A percentile compares a stretch with the other conserved stretches of the same genome.
These are phyloP conservation scores for Cephalopachus bancanus DNA, from an alignment of 2,797 vertebrate species.

Conservation along the genomic window DNA sequence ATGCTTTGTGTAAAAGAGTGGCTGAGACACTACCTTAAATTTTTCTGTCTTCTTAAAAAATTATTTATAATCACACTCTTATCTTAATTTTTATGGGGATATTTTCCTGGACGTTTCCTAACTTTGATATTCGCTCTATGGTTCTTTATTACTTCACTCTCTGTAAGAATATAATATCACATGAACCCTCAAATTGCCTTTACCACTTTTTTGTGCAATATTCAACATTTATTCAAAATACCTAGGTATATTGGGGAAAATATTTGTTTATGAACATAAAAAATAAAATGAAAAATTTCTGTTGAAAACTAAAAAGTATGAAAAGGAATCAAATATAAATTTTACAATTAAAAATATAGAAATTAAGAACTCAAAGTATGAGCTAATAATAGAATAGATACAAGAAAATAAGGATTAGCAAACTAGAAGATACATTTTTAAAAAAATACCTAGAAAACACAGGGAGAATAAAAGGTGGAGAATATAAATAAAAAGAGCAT, in stretches of 20 bases:
- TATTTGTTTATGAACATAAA: background rate
- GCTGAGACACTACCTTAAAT: background rate
- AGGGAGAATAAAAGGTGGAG: background rate
- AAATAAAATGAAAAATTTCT: background rate
- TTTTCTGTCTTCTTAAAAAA: background rate
- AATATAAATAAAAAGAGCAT: background rate
- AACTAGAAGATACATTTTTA: background rate
- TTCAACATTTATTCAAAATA: constrained; percentile 35
- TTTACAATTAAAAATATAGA: background rate
- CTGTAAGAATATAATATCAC: background rate
- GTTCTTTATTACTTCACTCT: background rate
- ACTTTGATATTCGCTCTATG: background rate
- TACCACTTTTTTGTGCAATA: background rate
- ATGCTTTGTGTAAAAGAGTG: background rate
- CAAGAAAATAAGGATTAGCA: background rate
- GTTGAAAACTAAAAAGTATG: background rate
- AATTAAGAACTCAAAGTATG: background rate
- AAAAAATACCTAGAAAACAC: background rate
- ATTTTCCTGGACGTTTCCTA: background rate
- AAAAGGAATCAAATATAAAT: constrained; percentile 7
- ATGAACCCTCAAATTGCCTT: background rate
- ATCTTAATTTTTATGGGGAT: background rate
- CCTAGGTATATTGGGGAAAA: background rate
- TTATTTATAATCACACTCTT: background rate
- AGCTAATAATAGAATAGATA: background rate